Evolutionary conservation across 53 echinoderm and acorn worm species (phyloP), one percentile per base, ranked within the genome.

Genomic region (Arbacia lixula): DNA sequence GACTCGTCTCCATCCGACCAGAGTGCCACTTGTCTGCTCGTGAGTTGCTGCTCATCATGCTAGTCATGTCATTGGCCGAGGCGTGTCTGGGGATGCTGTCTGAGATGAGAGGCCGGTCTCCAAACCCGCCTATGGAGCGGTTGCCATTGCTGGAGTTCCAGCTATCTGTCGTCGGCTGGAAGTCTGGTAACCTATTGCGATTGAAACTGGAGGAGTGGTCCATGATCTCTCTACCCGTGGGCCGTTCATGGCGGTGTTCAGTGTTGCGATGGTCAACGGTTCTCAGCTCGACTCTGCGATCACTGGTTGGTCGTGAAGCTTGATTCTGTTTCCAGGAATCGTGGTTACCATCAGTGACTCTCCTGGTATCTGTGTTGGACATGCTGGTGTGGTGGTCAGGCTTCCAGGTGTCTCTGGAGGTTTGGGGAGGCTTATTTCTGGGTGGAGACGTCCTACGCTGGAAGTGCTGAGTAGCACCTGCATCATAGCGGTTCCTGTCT

Each of bases 211-310:
- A 53, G 33, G 74, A 20, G 51, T 89, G 89, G 41, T 89, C 89
- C 24, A 72, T 32, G 5, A 89, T 76, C 25, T 84, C 89, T 6
- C 89, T 73, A 34, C 83, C 49, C n/a, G 82, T 35, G 42, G 63
- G 82, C 29, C 82, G 82, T 27, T 77, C 78, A 24, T 77, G 78
- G 60, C 58, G 78, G 60, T 77, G 78, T n/a, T n/a, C n/a, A n/a
- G n/a, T n/a, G n/a, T n/a, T n/a, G 12, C 20, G 58, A 57, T 66
- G 66, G 31, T 88, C 88, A 3, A 88, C 56, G 27, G 46, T 77
- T 46, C 89, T 54, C 34, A 89, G 56, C 68, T 89, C 89, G 21
- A 89, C 84, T 29, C 89, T 73, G 24, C 89, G 65, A 51, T 89
- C 89, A 56, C 85, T 68, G 54, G 68, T 53, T 55, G 76, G 66